A percentile compares a stretch with the other conserved stretches of the same genome.
phyloP scores from a whole-genome alignment of 2,888 invertebrate species.

The Athalia rosae region DNA sequence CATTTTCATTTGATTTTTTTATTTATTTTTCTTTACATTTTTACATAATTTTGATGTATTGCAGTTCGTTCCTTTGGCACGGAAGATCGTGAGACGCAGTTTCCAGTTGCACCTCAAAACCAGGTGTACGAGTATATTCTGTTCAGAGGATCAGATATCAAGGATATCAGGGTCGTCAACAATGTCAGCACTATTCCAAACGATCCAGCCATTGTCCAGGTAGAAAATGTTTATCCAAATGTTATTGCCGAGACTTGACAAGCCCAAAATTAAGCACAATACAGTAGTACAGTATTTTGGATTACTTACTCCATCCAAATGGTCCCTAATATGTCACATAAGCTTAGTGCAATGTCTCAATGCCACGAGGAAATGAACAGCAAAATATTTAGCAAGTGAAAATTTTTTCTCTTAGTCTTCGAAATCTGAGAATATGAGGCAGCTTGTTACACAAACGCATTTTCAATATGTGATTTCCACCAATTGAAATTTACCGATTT shows the following conservation, averaged over 20 bases:
- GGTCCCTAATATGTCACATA: too few species aligned
- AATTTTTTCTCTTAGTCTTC: too few species aligned
- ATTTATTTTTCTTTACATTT: background rate
- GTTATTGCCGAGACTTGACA: background rate
- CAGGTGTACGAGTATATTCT: slow-evolving; percentile 99
- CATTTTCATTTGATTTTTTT: background rate
- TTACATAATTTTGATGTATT: background rate
- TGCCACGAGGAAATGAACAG: too few species aligned
- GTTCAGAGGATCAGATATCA: slow-evolving; percentile 98
- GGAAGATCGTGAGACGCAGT: slow-evolving; percentile 96
- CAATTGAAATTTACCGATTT: slow-evolving; percentile 28
- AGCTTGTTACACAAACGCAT: background rate
- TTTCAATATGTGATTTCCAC: background rate
- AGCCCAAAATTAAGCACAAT: background rate
- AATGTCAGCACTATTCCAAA: slow-evolving; percentile 90
- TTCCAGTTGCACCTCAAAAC: slow-evolving; percentile 96
- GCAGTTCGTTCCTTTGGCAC: slow-evolving; percentile 99
- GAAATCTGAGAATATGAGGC: too few species aligned
- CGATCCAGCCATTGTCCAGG: slow-evolving; percentile 98
- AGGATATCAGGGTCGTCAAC: slow-evolving; percentile 97
- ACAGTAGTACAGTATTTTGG: too few species aligned
- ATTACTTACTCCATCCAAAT: too few species aligned
- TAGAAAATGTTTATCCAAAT: slow-evolving; percentile 61
- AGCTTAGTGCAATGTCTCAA: too few species aligned
- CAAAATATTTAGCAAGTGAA: too few species aligned